phyloP scores from a whole-genome alignment of 2,797 vertebrate species.

The Nannoperca australis region DNA sequence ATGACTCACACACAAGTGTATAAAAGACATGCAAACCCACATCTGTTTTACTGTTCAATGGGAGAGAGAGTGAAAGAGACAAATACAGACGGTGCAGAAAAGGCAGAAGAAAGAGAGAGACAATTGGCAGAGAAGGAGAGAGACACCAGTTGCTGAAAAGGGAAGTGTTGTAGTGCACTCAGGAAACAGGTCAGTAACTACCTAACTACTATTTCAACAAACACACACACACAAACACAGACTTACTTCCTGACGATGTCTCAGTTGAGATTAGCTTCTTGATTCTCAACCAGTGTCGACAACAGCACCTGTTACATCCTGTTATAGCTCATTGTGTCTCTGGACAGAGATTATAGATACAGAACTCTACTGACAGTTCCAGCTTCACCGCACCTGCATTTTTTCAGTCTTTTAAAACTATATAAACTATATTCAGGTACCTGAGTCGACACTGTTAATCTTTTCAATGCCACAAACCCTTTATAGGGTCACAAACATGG shows the following conservation, averaged over 20 bases:
- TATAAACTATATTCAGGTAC: background rate
- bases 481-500: background rate
- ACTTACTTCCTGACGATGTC: slow-evolving; percentile 51
- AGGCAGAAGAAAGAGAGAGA: slow-evolving; percentile 22
- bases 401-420: background rate
- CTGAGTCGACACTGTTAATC: background rate
- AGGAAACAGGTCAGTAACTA: slow-evolving; percentile 74
- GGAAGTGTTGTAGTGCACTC: slow-evolving; percentile 49
- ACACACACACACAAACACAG: slow-evolving; percentile 15
- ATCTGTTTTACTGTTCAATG: slow-evolving; percentile 49
- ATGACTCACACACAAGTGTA: slow-evolving; percentile 73
- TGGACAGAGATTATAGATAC: background rate
- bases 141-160: slow-evolving; percentile 53
- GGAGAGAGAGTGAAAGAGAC: slow-evolving; percentile 33
- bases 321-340: slow-evolving; percentile 22
- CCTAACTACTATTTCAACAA: slow-evolving; percentile 49
- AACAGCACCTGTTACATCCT: slow-evolving; percentile 59
- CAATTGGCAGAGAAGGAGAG: slow-evolving; percentile 27
- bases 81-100: slow-evolving; percentile 38
- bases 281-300: slow-evolving; percentile 24
- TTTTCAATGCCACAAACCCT: background rate
- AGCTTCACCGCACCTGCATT: slow-evolving; percentile 10
- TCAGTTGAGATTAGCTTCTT: slow-evolving; percentile 17
- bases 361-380: background rate
- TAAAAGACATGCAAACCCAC: slow-evolving; percentile 67